phyloP scores from a whole-genome alignment of 1,140 invertebrate species.

The Drosophila trapezifrons region DNA sequence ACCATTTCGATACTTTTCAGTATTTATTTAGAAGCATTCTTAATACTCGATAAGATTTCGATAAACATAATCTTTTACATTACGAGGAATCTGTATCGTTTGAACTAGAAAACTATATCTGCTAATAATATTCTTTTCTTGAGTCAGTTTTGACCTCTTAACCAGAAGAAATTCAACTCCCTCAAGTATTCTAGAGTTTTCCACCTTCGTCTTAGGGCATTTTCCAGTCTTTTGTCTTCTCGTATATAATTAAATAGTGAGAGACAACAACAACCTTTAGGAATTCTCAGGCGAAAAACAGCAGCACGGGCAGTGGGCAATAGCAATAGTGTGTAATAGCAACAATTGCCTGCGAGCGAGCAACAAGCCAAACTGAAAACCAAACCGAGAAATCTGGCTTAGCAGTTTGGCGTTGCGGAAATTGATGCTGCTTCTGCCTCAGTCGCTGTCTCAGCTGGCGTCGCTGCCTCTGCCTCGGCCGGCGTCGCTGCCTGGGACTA shows the following conservation, averaged over 20 bases:
- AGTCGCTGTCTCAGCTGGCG: background rate
- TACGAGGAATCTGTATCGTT: no score
- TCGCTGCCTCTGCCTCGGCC: background rate
- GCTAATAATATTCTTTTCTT: background rate
- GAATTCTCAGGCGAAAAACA: slow-evolving; percentile 22
- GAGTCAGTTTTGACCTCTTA: background rate
- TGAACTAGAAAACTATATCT: background rate
- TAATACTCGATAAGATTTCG: background rate
- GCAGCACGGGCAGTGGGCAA: slow-evolving; percentile 5
- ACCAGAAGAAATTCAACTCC: background rate
- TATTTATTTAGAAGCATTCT: background rate
- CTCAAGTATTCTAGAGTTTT: slow-evolving; percentile 9
- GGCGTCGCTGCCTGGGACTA: slow-evolving; percentile 28
- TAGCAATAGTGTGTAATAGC: slow-evolving; percentile 20
- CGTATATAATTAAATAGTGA: slow-evolving; percentile 27
- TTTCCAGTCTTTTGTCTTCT: slow-evolving; percentile 16
- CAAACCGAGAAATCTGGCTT: slow-evolving; percentile 47
- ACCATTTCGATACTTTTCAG: background rate
- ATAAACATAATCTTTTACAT: background rate
- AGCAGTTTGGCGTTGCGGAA: slow-evolving; percentile 42
- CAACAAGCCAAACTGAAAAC: slow-evolving; percentile 47
- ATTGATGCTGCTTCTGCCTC: slow-evolving; percentile 36
- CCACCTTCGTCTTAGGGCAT: background rate
- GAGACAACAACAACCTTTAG: slow-evolving; percentile 21
- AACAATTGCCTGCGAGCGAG: slow-evolving; percentile 46